Percentiles rank a stretch among this genome's conserved stretches.
Conservation (phyloP, 2,888 invertebrate species). For the Steinernema carpocapsae region DNA sequence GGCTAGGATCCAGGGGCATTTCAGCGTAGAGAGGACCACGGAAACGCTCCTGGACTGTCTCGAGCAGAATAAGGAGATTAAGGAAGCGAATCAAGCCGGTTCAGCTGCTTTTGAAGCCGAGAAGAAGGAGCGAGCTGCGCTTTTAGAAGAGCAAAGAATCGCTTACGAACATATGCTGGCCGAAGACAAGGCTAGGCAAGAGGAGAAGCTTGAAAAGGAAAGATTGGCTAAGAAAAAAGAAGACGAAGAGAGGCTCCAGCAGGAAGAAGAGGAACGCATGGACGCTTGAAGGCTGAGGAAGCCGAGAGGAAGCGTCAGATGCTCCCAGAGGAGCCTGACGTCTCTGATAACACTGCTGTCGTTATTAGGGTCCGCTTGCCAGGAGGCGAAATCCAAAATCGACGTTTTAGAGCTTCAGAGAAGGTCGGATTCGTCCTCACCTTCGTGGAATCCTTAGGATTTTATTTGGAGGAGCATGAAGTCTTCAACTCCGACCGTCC, state of each 20-base stretch:
- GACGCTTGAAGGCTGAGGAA: too few species aligned
- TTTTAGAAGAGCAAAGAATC: background rate
- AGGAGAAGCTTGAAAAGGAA: background rate
- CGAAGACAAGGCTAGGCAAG: background rate
- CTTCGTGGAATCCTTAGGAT: conserved; percentile 9
- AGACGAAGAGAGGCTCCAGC: background rate
- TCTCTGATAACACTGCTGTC: background rate
- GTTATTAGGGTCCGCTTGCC: background rate
- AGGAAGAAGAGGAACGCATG: too few species aligned
- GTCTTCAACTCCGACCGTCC: conserved; percentile 1
- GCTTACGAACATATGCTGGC: background rate
- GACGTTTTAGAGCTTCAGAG: background rate
- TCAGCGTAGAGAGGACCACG: background rate
- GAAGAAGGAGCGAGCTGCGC: background rate
- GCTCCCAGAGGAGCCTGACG: conserved; percentile 4
- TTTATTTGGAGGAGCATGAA: background rate
- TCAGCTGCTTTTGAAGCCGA: background rate
- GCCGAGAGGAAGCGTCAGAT: background rate
- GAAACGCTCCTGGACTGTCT: background rate
- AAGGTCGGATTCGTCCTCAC: background rate
- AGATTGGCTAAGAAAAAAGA: background rate
- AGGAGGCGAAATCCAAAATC: background rate
- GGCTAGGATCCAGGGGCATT: background rate
- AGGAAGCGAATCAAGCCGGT: background rate
- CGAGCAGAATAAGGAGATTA: background rate